Base-by-base conservation (phyloP, 1,140 invertebrate genomes). In the Drosophila hydei region DNA sequence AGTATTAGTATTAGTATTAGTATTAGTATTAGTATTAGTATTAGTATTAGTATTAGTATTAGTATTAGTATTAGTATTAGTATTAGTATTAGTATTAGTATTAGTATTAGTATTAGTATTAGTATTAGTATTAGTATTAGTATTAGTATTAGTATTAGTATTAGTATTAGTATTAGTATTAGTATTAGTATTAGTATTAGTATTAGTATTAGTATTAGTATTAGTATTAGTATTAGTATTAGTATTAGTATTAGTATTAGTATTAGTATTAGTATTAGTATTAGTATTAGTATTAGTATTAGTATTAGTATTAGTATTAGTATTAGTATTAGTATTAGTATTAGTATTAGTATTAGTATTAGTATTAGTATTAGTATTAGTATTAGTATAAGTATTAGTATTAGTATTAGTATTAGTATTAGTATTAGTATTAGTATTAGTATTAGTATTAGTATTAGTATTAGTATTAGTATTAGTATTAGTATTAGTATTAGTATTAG, bases 191-290 rank as follows among this genome's bases (percentile, higher is more conserved):
- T n/a, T 38, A 38, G 36, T 38, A 38, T 9, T 38, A 38, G 11
- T 38, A 38, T 38, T 27, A 9, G 36, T 38, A 38, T 38, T 38
- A 38, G 36, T 38, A n/a, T 27, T 38, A 38, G 36, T 38, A 38
- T 38, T 38, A n/a, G 36, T n/a, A 38, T 38, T 38, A 38, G 36
- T n/a, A 38, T 38, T 38, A 38, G 36, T 38, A 38, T 38, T 38
- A 38, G 1, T 3, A 7, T 38, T 38, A n/a, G 36, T n/a, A 38
- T 38, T 38, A 38, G 36, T 30, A 38, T n/a, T 38, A 27, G 25
- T 27, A 27, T 27, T 4, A 6, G 3, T 27, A 27, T 27, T 27
- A 27, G 25, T 27, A 27, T 27, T 27, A 27, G 25, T 27, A 27
- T 27, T 27, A 6, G 25, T 6, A 27, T 4, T 27, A 27, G 25